Percentiles rank a stretch among this genome's conserved stretches.
These are phyloP conservation scores for Diaphora mendica DNA, from an alignment of 2,888 invertebrate genomes.

Conservation along the genomic window DNA sequence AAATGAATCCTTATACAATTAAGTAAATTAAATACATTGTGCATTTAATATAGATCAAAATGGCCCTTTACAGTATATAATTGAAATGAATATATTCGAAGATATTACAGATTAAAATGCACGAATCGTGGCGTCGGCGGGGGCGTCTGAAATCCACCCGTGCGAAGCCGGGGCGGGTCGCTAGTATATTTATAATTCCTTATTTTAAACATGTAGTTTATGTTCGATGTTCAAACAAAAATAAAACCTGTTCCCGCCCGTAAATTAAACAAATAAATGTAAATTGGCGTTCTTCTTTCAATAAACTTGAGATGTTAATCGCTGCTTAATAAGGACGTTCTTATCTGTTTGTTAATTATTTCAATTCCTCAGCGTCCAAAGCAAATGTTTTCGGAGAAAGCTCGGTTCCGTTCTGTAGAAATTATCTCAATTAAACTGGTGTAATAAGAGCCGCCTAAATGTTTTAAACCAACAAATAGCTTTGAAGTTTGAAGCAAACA, in stretches of 20 bases:
- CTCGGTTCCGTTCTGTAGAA: neutral
- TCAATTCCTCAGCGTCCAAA: constrained; percentile 9
- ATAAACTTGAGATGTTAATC: neutral
- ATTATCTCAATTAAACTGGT: constrained; percentile 8
- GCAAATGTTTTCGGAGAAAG: constrained; percentile 15
- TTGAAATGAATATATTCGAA: too few relatives aligned
- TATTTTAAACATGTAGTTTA: neutral
- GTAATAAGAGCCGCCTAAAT: neutral
- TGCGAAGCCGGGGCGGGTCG: too few relatives aligned
- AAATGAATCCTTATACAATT: too few relatives aligned
- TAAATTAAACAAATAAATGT: neutral
- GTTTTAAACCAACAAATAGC: neutral
- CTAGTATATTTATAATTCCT: neutral
- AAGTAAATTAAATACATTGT: too few relatives aligned
- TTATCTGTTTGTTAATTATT: constrained; percentile 17
- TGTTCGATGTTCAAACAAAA: neutral
- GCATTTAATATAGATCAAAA: too few relatives aligned
- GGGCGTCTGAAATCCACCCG: too few relatives aligned
- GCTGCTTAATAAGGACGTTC: neutral
- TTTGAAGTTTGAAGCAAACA: constrained; percentile 5
- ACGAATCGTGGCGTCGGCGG: too few relatives aligned
- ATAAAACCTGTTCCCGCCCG: neutral
- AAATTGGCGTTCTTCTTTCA: neutral
- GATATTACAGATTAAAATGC: too few relatives aligned
- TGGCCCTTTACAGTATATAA: too few relatives aligned